A percentile compares a stretch with the other conserved stretches of the same genome.
Evolutionary conservation across 1,140 invertebrate genomes (phyloP).

Genomic region (Polypedilum vanderplanki): DNA sequence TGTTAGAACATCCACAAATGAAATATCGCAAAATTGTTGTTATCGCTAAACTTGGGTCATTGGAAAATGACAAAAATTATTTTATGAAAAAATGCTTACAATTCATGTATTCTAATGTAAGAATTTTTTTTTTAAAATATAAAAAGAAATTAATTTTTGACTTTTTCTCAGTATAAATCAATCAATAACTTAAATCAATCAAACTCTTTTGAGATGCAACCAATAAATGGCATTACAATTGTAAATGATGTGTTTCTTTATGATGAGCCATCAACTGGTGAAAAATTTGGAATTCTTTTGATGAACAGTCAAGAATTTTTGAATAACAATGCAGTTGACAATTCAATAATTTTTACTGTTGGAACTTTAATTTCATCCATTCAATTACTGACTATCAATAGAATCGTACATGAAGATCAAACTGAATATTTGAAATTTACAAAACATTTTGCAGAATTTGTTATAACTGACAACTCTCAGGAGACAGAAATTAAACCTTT

Average conservation of each 20-base stretch:
- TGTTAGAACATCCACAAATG: constrained; percentile 40
- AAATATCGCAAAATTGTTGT: constrained; percentile 65
- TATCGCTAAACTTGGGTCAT: constrained; percentile 89
- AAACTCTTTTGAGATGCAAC: background rate
- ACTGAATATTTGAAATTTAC: constrained; percentile 61
- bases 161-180: background rate
- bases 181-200: background rate
- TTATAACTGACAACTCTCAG: constrained; percentile 53
- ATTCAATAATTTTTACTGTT: constrained; percentile 62
- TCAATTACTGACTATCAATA: constrained; percentile 58
- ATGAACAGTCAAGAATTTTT: constrained; percentile 70
- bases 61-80: constrained; percentile 63
- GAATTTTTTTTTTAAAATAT: constrained; percentile 43
- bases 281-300: constrained; percentile 52
- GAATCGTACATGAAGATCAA: constrained; percentile 63
- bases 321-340: constrained; percentile 56
- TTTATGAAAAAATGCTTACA: background rate
- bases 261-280: constrained; percentile 40
- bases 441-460: constrained; percentile 69
- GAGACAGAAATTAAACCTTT: constrained; percentile 49
- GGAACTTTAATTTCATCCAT: constrained; percentile 59
- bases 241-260: constrained; percentile 60
- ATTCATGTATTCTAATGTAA: background rate
- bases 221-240: constrained; percentile 60
- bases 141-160: constrained; percentile 35